phyloP scores from a whole-genome alignment of 2,113 vertebrate species.

The Mesoclemmys tuberculata region DNA sequence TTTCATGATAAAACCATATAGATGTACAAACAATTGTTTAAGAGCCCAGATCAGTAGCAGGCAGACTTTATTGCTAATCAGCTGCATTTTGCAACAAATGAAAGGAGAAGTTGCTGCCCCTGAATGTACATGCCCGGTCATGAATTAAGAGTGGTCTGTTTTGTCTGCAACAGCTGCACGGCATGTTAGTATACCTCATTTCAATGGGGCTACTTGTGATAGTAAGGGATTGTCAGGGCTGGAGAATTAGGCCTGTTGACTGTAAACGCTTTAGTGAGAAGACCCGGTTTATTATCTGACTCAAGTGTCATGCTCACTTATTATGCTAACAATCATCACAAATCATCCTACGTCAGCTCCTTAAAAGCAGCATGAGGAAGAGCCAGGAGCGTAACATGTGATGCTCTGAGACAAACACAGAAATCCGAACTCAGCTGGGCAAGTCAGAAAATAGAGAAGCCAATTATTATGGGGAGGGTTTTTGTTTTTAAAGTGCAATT shows the following conservation, averaged over 20 bases:
- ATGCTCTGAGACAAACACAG: not conserved
- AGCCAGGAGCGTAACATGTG: not conserved
- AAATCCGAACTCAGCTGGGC: not conserved
- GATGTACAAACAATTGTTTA: constrained; percentile 6
- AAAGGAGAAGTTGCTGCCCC: not conserved
- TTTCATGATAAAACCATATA: not conserved
- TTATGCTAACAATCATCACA: constrained; percentile 29
- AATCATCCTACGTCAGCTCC: not conserved
- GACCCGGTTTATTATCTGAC: not conserved
- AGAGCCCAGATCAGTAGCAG: constrained; percentile 15
- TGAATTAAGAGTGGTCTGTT: not conserved
- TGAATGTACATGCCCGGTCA: not conserved
- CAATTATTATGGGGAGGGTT: not conserved
- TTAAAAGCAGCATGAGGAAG: not conserved
- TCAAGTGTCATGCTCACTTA: not conserved
- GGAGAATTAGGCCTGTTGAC: not conserved
- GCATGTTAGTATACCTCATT: constrained; percentile 19
- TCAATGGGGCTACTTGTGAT: constrained; percentile 19
- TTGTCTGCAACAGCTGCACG: not conserved
- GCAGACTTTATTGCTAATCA: not conserved
- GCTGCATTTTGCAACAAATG: constrained; percentile 16
- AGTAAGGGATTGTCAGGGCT: not conserved
- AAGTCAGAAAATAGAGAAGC: not conserved
- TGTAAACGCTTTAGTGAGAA: not conserved
- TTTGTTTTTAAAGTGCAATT: not conserved